A percentile compares a stretch with the other conserved stretches of the same genome.
Conservation (phyloP, 2,888 invertebrate genomes). For the Pandemis corylana region DNA sequence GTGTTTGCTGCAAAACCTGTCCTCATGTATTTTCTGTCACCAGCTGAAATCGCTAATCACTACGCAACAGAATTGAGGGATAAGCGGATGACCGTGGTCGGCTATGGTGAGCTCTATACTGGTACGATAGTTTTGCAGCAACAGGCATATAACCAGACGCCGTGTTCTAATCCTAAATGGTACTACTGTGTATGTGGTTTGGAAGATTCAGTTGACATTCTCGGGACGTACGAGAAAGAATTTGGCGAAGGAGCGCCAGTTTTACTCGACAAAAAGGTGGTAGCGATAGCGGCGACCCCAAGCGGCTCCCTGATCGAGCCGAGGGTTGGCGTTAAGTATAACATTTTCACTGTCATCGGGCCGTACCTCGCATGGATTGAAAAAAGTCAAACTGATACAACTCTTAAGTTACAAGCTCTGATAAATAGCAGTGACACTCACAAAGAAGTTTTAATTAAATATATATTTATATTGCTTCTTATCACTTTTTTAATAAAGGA, state of each 20-base stretch:
- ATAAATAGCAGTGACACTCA: constrained; percentile 3
- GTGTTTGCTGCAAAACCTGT: constrained; percentile 56
- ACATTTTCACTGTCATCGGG: constrained; percentile 67
- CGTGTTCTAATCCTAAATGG: constrained; percentile 70
- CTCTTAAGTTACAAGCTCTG: not conserved
- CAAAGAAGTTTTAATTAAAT: constrained; percentile 14
- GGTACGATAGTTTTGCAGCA: constrained; percentile 56
- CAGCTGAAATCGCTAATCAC: constrained; percentile 57
- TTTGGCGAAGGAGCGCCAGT: constrained; percentile 71
- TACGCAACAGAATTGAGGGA: constrained; percentile 60
- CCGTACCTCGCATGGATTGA: constrained; percentile 70
- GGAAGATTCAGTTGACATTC: constrained; percentile 50
- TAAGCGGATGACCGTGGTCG: constrained; percentile 56
- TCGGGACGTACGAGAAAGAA: constrained; percentile 51
- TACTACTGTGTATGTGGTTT: constrained; percentile 70
- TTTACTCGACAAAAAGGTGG: constrained; percentile 54
- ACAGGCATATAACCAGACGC: constrained; percentile 59
- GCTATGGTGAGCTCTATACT: constrained; percentile 58
- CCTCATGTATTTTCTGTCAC: constrained; percentile 54
- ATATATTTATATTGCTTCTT: constrained; percentile 49
- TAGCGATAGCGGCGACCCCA: constrained; percentile 62
- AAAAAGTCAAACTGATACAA: constrained; percentile 42
- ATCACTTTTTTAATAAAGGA: constrained; percentile 51
- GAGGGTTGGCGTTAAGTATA: constrained; percentile 54
- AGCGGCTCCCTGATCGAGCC: constrained; percentile 53